phyloP scores from a whole-genome alignment of 2,113 vertebrate species.

The Zosterops lateralis region DNA sequence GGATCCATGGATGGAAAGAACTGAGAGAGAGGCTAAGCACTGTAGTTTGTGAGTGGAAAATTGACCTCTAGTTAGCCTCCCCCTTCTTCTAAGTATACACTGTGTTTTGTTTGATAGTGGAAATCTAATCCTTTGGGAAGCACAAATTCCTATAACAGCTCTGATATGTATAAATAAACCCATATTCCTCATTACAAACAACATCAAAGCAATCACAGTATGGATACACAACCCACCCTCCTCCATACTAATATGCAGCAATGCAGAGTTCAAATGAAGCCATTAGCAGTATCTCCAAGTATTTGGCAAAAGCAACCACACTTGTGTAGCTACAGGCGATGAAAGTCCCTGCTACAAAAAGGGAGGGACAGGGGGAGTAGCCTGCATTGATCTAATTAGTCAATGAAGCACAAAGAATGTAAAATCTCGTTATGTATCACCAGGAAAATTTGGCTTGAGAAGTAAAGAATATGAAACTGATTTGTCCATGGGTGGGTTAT shows the following conservation, averaged over 20 bases:
- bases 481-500: constrained; percentile 34
- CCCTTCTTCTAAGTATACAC: constrained; percentile 7
- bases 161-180: constrained; percentile 55
- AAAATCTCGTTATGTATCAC: constrained; percentile 48
- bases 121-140: constrained; percentile 54
- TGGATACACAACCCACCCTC: constrained; percentile 11
- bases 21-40: background rate
- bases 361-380: constrained; percentile 36
- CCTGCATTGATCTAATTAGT: constrained; percentile 59
- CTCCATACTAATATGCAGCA: constrained; percentile 14
- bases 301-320: constrained; percentile 59
- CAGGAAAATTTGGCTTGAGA: constrained; percentile 34
- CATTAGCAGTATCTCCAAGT: constrained; percentile 53
- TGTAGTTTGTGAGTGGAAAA: constrained; percentile 11
- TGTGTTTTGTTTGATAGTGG: constrained; percentile 46
- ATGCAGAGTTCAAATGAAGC: constrained; percentile 53
- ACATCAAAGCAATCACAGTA: constrained; percentile 42
- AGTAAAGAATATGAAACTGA: constrained; percentile 34
- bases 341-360: constrained; percentile 62
- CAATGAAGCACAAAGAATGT: constrained; percentile 42
- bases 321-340: constrained; percentile 57
- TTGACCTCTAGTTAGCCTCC: constrained; percentile 26
- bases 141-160: constrained; percentile 20
- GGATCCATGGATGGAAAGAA: background rate
- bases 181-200: constrained; percentile 33